These are phyloP conservation scores for Drosophila kanekoi DNA, from an alignment of 2,888 invertebrate species.

Conservation along the genomic window DNA sequence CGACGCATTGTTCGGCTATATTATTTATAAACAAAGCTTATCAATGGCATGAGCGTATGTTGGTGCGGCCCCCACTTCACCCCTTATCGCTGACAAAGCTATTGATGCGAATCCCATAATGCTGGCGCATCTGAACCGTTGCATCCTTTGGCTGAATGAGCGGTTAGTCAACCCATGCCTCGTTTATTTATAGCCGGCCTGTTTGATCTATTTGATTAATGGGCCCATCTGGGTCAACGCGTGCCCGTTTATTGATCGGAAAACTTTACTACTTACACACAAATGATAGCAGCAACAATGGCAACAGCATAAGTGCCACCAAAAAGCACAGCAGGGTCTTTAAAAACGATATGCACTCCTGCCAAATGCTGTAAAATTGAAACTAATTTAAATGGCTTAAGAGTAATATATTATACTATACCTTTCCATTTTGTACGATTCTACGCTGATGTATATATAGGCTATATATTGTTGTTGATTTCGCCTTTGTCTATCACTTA, in stretches of 20 bases:
- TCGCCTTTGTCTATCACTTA: constrained; percentile 45
- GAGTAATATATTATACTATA: constrained; percentile 7
- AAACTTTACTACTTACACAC: constrained; percentile 80
- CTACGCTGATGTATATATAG: constrained; percentile 20
- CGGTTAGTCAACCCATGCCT: constrained; percentile 72
- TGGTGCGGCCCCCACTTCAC: not conserved
- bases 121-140: constrained; percentile 3
- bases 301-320: constrained; percentile 79
- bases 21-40: constrained; percentile 62
- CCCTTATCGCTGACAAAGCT: constrained; percentile 9
- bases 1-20: constrained; percentile 30
- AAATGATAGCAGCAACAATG: constrained; percentile 80
- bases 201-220: constrained; percentile 55
- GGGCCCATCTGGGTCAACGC: constrained; percentile 31
- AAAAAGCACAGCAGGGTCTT: constrained; percentile 82
- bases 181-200: constrained; percentile 65
- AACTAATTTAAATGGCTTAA: constrained; percentile 2
- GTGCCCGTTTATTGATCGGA: constrained; percentile 13
- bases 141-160: constrained; percentile 56
- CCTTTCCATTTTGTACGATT: constrained; percentile 46
- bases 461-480: constrained; percentile 12
- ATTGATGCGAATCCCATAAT: constrained; percentile 33
- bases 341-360: constrained; percentile 77
- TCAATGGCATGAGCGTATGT: constrained; percentile 33
- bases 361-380: constrained; percentile 73